Evolutionary conservation across 2,888 invertebrate genomes (phyloP), one percentile per base, ranked within the genome.

Genomic region (Drosophila vallismaia): DNA sequence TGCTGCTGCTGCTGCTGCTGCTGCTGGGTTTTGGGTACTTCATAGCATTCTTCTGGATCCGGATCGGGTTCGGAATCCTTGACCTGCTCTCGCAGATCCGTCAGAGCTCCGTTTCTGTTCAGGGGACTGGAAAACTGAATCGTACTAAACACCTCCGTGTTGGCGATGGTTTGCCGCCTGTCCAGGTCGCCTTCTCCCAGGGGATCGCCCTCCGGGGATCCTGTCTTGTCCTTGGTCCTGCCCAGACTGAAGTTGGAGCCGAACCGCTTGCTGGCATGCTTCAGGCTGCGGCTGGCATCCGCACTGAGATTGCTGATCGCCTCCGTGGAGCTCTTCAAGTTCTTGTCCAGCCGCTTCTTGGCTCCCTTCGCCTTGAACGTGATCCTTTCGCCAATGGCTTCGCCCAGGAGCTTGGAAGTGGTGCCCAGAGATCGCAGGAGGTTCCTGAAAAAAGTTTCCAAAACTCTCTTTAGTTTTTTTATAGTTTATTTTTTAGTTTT

Each of bases 371-470:
- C 91, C 60, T 86, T 90, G 59, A 83, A 76, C 4, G 88, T 88
- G n/a, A 92, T 87, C 5, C 92, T 89, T 71, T 92, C 92, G 4
- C 90, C 86, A 57, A 92, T 90, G 2, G 92, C 89, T 79, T 91
- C 91, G 49, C 90, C 89, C 10, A 92, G 77, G 14, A 90, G 75
- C 66, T 90, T 91, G 4, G 92, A 92, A 3, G 92, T 91, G 42
- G 78, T 86, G 33, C 92, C 92, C 72, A 92, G 71, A 1, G 91
- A 89, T 59, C 92, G 92, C 10, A 92, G 68, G 0, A 92, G 75
- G 44, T 91, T 89, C 52, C 92, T 92, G 19, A 2, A 19, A 71
- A 5, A 36, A 55, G 1, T 1, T 4, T 0, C n/a, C 4, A 36
- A 0, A 8, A 8, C 14, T 19, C 19, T 19, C 1, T 19, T 19